Conservation (phyloP, 1,140 invertebrate species). For the Macrocentrus cingulum region DNA sequence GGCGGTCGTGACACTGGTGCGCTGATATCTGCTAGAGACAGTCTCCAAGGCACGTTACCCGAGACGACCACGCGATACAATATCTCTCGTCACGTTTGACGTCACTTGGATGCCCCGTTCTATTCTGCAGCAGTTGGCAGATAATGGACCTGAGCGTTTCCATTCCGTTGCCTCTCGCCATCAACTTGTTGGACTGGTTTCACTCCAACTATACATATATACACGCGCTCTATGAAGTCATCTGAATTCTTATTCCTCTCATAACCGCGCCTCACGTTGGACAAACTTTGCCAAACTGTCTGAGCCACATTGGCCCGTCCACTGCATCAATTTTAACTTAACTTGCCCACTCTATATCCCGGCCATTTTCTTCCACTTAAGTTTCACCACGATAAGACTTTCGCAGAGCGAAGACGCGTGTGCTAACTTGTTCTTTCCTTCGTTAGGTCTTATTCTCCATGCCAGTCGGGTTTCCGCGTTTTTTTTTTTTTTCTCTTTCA, state of each 20-base stretch:
- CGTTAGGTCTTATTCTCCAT: conserved; percentile 40
- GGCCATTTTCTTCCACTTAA: conserved; percentile 57
- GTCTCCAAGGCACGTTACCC: conserved; percentile 25
- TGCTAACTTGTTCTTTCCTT: conserved; percentile 54
- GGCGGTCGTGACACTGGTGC: neutral
- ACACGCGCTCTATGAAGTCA: neutral
- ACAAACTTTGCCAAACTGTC: conserved; percentile 27
- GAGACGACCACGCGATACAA: conserved; percentile 37
- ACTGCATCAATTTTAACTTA: conserved; percentile 54
- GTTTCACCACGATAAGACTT: conserved; percentile 48
- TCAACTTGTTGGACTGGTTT: neutral
- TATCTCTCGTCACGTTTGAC: conserved; percentile 45
- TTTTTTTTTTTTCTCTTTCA: conserved; percentile 33
- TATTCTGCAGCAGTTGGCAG: conserved; percentile 15
- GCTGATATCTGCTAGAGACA: conserved; percentile 37
- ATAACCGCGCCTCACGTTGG: conserved; percentile 14
- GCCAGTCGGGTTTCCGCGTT: conserved; percentile 7
- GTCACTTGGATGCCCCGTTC: conserved; percentile 32
- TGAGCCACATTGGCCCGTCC: conserved; percentile 29
- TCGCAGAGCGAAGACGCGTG: conserved; percentile 27
- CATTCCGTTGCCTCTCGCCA: neutral
- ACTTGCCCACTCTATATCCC: conserved; percentile 25
- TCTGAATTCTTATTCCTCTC: conserved; percentile 24
- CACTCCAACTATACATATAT: neutral
- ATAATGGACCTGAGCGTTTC: neutral